Evolutionary conservation across 2,888 invertebrate species (phyloP).

Genomic region (Emmelina monodactyla): DNA sequence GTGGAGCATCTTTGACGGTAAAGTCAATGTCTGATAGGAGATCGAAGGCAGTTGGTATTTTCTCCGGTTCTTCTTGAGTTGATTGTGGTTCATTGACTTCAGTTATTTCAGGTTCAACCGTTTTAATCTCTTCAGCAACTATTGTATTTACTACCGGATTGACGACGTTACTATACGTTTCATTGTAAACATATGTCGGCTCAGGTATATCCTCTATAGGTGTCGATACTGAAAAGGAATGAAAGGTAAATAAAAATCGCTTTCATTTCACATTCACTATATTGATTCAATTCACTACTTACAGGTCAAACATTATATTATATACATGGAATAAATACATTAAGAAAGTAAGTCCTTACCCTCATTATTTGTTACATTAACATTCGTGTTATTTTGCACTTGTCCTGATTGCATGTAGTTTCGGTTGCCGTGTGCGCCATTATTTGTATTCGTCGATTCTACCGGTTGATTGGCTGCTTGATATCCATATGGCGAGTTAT

Average conservation of each 20-base stretch:
- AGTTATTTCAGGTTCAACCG: constrained; percentile 5
- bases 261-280: constrained; percentile 21
- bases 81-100: constrained; percentile 15
- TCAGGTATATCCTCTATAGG: constrained; percentile 33
- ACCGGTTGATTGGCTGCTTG: constrained; percentile 30
- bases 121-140: constrained; percentile 2
- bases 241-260: constrained; percentile 25
- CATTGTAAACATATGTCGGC: constrained; percentile 20
- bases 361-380: constrained; percentile 40
- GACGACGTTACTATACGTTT: constrained; percentile 15
- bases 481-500: constrained; percentile 59
- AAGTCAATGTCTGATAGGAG: constrained; percentile 81
- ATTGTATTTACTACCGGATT: constrained; percentile 9
- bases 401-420: constrained; percentile 52
- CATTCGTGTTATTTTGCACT: constrained; percentile 42
- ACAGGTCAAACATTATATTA: constrained; percentile 8
- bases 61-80: constrained; percentile 19
- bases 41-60: constrained; percentile 67
- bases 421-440: constrained; percentile 36
- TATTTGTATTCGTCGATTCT: constrained; percentile 19
- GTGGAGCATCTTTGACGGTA: constrained; percentile 70
- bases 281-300: too few species aligned
- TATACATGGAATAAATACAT: constrained; percentile 7
- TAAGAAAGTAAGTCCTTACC: constrained; percentile 36
- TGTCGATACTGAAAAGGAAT: constrained; percentile 46